Conservation (phyloP, 23 tunicate genomes). For the Oikopleura vanhoeffeni region DNA sequence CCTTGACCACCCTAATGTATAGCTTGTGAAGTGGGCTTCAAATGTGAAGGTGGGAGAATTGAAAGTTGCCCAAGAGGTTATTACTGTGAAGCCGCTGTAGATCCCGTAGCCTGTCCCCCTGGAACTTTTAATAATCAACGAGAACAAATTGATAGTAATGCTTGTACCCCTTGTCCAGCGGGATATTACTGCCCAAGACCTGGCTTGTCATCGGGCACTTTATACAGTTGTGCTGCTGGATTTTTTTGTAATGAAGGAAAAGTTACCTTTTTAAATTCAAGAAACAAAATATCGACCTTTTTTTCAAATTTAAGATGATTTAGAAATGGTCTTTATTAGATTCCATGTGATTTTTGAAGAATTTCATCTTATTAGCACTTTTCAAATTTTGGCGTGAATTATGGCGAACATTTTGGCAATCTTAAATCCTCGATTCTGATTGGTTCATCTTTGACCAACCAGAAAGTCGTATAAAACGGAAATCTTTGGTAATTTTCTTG, state of each 20-base stretch:
- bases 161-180: constrained; percentile 28
- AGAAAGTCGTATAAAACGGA: too few relatives aligned
- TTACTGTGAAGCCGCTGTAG: background rate
- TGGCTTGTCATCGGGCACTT: background rate
- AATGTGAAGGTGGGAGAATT: background rate
- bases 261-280: too few relatives aligned
- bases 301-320: background rate
- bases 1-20: background rate
- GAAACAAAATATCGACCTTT: too few relatives aligned
- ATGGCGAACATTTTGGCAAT: too few relatives aligned
- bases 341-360: too few relatives aligned
- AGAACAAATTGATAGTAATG: background rate
- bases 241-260: constrained; percentile 55
- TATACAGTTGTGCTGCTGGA: constrained; percentile 43
- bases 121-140: background rate
- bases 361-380: background rate
- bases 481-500: too few relatives aligned
- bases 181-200: constrained; percentile 90
- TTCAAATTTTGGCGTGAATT: too few relatives aligned
- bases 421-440: too few relatives aligned
- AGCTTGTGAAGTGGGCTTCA: background rate
- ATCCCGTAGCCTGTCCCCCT: background rate
- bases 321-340: background rate
- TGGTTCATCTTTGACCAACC: too few relatives aligned
- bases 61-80: background rate